phyloP scores from a whole-genome alignment of 1,140 invertebrate genomes.

The Aradophagus sp. region DNA sequence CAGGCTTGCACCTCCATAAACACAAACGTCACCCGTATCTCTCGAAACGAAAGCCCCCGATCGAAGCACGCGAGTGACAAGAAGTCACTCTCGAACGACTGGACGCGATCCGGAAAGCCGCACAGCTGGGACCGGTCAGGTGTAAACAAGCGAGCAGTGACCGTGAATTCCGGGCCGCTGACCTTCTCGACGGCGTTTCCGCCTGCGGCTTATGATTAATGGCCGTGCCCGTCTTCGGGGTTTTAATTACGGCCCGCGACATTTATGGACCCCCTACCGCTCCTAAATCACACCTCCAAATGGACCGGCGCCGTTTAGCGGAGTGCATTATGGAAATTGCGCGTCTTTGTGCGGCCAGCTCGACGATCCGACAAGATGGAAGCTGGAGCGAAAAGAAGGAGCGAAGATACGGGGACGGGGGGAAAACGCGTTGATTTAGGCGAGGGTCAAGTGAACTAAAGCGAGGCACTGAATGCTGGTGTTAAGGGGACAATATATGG shows the following conservation, averaged over 20 bases:
- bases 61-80: too few relatives aligned
- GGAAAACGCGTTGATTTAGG: slow-evolving; percentile 41
- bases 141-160: slow-evolving; percentile 18
- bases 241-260: too few relatives aligned
- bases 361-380: not conserved
- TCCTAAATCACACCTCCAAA: slow-evolving; percentile 43
- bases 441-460: slow-evolving; percentile 73
- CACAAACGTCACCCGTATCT: too few relatives aligned
- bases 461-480: slow-evolving; percentile 67
- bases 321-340: slow-evolving; percentile 75
- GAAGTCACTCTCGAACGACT: too few relatives aligned
- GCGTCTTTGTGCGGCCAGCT: slow-evolving; percentile 25
- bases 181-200: slow-evolving; percentile 39
- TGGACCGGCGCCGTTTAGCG: slow-evolving; percentile 61
- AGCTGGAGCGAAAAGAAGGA: slow-evolving; percentile 25
- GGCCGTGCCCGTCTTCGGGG: slow-evolving; percentile 1
- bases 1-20: too few relatives aligned
- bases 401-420: slow-evolving; percentile 12
- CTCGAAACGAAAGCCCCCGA: too few relatives aligned
- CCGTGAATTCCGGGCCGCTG: slow-evolving; percentile 40
- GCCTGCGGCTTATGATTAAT: slow-evolving; percentile 15
- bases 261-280: slow-evolving; percentile 23
- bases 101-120: too few relatives aligned
- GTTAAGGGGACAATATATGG: slow-evolving; percentile 71
- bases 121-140: slow-evolving; percentile 24